phyloP scores from a whole-genome alignment of 2,888 invertebrate species.

The Galeruca laticollis region DNA sequence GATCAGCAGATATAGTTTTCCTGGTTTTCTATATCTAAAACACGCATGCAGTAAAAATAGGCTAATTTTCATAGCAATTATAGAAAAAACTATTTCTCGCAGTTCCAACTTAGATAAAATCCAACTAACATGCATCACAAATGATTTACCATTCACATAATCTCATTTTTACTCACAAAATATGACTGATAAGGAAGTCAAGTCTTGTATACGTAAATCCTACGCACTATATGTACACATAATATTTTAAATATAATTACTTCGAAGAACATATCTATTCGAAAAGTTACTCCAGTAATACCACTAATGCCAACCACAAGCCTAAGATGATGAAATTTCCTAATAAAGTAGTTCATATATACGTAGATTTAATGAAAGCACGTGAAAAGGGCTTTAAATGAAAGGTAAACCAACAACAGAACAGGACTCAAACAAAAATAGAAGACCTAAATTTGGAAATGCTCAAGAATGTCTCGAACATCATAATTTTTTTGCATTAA shows the following conservation, averaged over 20 bases:
- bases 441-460: not conserved
- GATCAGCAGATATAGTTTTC: too few relatives aligned
- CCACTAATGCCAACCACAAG: conserved; percentile 28
- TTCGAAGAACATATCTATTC: conserved; percentile 11
- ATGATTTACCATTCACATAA: not conserved
- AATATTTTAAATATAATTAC: conserved; percentile 26
- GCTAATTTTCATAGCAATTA: too few relatives aligned
- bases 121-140: too few relatives aligned
- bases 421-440: conserved; percentile 7
- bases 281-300: conserved; percentile 28
- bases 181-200: too few relatives aligned
- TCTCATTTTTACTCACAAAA: not conserved
- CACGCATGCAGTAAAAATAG: too few relatives aligned
- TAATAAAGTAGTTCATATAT: conserved; percentile 48
- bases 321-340: conserved; percentile 44
- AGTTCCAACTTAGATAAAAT: too few relatives aligned
- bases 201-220: too few relatives aligned
- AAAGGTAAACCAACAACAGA: conserved; percentile 24
- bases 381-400: conserved; percentile 39
- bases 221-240: not conserved
- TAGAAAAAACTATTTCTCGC: too few relatives aligned
- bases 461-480: not conserved
- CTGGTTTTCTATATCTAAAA: too few relatives aligned
- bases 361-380: conserved; percentile 41
- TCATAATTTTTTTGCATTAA: too few relatives aligned